A percentile compares a stretch with the other conserved stretches of the same genome.
Conservation (phyloP, 1,140 invertebrate species). For the Wasmannia auropunctata region DNA sequence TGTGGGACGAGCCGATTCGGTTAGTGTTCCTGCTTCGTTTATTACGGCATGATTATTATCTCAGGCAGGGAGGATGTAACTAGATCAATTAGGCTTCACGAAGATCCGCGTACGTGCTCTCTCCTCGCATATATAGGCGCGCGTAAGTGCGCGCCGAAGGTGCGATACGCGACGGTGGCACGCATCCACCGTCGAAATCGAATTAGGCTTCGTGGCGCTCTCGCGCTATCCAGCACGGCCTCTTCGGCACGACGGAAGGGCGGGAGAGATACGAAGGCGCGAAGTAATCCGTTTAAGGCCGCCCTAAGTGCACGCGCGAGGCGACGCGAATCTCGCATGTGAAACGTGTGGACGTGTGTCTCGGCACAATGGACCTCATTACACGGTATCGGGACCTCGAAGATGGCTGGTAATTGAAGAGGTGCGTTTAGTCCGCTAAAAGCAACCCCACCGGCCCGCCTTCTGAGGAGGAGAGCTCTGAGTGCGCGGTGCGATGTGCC, state of each 20-base stretch:
- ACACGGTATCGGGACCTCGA: conserved; percentile 37
- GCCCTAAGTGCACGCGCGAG: conserved; percentile 64
- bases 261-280: conserved; percentile 55
- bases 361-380: conserved; percentile 57
- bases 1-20: background rate
- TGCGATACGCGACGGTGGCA: conserved; percentile 23
- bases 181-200: conserved; percentile 42
- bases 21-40: conserved; percentile 31
- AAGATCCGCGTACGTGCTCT: conserved; percentile 31
- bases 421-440: conserved; percentile 60
- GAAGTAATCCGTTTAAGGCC: conserved; percentile 68
- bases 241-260: conserved; percentile 6
- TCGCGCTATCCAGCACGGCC: conserved; percentile 14
- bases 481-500: conserved; percentile 41
- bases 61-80: conserved; percentile 64
- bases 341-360: conserved; percentile 23
- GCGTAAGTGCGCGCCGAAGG: background rate
- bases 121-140: background rate
- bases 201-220: conserved; percentile 42
- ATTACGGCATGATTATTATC: conserved; percentile 68
- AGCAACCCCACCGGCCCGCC: conserved; percentile 53
- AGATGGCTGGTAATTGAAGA: conserved; percentile 64
- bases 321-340: conserved; percentile 55
- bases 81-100: conserved; percentile 72
- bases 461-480: conserved; percentile 30